A percentile compares a stretch with the other conserved stretches of the same genome.
These are phyloP conservation scores for Saccopteryx leptura DNA, from an alignment of 2,113 vertebrate genomes.

Conservation along the genomic window DNA sequence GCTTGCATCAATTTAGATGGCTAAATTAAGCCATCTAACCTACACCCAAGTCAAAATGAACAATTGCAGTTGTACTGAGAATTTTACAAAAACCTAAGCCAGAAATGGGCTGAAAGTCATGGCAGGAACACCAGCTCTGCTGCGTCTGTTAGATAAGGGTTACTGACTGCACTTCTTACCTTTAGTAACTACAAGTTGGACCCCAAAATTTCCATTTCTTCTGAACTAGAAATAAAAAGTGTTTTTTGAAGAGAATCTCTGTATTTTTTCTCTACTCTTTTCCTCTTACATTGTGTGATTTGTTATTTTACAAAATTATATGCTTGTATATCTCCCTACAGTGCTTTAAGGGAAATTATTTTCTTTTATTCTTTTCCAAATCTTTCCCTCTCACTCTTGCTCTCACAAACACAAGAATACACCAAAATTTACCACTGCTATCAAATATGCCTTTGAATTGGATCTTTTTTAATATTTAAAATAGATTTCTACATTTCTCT, in stretches of 20 bases:
- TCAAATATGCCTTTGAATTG: neutral
- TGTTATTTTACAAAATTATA: neutral
- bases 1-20: neutral
- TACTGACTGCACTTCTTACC: neutral
- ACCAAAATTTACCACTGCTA: neutral
- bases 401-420: neutral
- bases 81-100: neutral
- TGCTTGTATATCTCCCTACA: neutral
- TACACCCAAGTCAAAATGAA: neutral
- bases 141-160: neutral
- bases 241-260: neutral
- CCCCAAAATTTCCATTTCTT: neutral
- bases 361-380: neutral
- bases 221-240: neutral
- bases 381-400: neutral
- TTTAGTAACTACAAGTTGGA: neutral
- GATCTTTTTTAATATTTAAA: neutral
- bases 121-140: neutral
- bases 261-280: neutral
- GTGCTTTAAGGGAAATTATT: neutral
- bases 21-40: neutral
- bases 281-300: neutral
- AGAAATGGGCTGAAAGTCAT: neutral
- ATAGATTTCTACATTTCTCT: neutral
- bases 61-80: neutral